These are phyloP conservation scores for Adelognathus sp. DNA, from an alignment of 2,888 invertebrate genomes.

Conservation along the genomic window DNA sequence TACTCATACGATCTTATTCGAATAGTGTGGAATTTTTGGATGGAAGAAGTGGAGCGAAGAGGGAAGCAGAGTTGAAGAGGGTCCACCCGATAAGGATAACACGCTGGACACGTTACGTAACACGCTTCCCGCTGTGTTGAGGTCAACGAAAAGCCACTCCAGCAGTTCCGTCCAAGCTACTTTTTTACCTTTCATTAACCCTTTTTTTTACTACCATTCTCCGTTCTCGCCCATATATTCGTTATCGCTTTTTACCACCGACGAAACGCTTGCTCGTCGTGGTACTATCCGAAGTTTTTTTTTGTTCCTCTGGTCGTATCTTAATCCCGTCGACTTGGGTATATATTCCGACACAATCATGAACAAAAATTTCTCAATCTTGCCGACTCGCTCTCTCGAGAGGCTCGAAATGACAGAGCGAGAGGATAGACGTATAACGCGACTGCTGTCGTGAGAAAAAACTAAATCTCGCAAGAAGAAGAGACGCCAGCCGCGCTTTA, in stretches of 20 bases:
- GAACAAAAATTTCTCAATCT: slow-evolving; percentile 21
- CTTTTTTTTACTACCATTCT: no score
- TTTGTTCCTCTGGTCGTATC: neutral
- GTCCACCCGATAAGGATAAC: slow-evolving; percentile 19
- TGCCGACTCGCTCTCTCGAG: neutral
- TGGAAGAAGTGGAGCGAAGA: neutral
- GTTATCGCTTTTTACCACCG: neutral
- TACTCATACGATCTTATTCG: neutral
- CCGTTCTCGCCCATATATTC: neutral
- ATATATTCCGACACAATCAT: slow-evolving; percentile 6
- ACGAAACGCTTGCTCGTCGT: neutral
- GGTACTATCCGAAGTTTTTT: neutral
- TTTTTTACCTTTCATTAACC: slow-evolving; percentile 17
- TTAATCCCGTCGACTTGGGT: neutral
- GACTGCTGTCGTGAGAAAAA: slow-evolving; percentile 12
- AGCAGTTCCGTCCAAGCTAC: neutral
- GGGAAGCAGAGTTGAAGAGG: slow-evolving; percentile 5
- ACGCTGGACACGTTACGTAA: slow-evolving; percentile 26
- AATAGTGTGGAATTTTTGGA: neutral
- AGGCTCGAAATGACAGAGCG: slow-evolving; percentile 29
- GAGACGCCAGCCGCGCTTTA: neutral
- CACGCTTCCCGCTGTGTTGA: slow-evolving; percentile 28
- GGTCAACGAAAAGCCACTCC: neutral
- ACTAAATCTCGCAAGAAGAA: slow-evolving; percentile 30
- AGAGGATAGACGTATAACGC: neutral